Evolutionary conservation across 2,797 vertebrate genomes (phyloP).

Genomic region (Aselliscus stoliczkanus): DNA sequence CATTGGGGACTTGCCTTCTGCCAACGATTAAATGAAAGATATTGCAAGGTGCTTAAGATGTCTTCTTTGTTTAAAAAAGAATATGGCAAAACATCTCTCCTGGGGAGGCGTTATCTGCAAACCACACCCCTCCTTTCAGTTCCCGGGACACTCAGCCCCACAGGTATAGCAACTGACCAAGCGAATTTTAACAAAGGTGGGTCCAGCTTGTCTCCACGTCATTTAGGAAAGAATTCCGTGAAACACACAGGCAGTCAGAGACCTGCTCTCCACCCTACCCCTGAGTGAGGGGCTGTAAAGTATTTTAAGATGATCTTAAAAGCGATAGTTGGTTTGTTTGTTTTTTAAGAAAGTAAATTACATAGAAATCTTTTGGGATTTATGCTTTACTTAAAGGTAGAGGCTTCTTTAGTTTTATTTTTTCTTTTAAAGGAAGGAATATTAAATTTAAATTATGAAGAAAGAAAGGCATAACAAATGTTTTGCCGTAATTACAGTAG

Average conservation of each 20-base stretch:
- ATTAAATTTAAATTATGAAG: slow-evolving; percentile 7
- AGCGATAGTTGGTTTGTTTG: slow-evolving; percentile 39
- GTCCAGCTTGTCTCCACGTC: slow-evolving; percentile 26
- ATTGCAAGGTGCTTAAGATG: slow-evolving; percentile 80
- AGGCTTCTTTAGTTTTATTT: neutral
- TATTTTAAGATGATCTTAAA: slow-evolving; percentile 76
- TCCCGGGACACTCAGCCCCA: slow-evolving; percentile 42
- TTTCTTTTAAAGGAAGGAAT: neutral
- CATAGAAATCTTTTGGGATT: slow-evolving; percentile 61
- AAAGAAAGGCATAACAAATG: slow-evolving; percentile 36
- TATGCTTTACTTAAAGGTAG: slow-evolving; percentile 38
- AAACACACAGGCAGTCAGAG: slow-evolving; percentile 7
- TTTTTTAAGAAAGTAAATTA: slow-evolving; percentile 62
- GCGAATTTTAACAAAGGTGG: neutral
- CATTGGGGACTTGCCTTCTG: slow-evolving; percentile 83
- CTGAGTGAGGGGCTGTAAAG: slow-evolving; percentile 47
- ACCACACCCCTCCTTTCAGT: neutral
- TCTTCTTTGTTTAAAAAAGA: slow-evolving; percentile 73
- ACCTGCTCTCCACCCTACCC: neutral
- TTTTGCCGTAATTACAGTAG: slow-evolving; percentile 3
- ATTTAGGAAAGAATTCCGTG: slow-evolving; percentile 16
- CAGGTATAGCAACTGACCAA: slow-evolving; percentile 59
- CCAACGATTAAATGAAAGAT: slow-evolving; percentile 83
- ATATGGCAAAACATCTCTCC: slow-evolving; percentile 47
- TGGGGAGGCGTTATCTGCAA: neutral